Conservation (phyloP, 1,140 invertebrate genomes). For the Cepaea nemoralis region DNA sequence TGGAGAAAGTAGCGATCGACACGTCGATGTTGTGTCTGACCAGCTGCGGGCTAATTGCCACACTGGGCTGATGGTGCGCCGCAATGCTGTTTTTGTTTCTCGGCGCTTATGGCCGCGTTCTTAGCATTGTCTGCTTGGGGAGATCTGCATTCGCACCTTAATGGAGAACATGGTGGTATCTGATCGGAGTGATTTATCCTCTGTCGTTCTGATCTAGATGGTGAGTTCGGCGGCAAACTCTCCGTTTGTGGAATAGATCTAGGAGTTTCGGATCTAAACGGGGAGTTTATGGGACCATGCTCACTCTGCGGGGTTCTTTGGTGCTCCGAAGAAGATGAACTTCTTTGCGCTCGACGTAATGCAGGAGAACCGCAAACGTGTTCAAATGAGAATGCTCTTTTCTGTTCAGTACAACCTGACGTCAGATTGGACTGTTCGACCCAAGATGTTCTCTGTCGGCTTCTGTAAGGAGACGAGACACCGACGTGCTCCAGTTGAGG, state of each 20-base stretch:
- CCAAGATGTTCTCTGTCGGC: conserved; percentile 40
- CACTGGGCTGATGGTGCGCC: background rate
- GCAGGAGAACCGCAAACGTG: conserved; percentile 26
- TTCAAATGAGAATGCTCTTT: conserved; percentile 32
- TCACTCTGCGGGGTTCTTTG: conserved; percentile 27
- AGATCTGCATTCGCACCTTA: conserved; percentile 2
- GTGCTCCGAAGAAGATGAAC: conserved; percentile 1
- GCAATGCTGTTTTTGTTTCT: background rate
- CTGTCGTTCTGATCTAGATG: conserved; percentile 4
- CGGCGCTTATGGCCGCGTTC: conserved; percentile 21
- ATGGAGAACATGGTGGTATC: background rate
- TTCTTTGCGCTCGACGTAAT: conserved; percentile 23
- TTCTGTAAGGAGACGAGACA: conserved; percentile 14
- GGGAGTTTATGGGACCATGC: conserved; percentile 3
- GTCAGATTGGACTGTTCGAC: conserved; percentile 32
- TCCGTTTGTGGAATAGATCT: conserved; percentile 26
- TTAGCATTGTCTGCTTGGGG: conserved; percentile 25
- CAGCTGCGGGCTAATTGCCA: background rate
- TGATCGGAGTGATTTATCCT: background rate
- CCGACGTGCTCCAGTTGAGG: conserved; percentile 22
- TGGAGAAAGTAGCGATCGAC: conserved; percentile 14
- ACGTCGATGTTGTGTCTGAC: conserved; percentile 19
- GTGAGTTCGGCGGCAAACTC: conserved; percentile 13
- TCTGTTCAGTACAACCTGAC: conserved; percentile 9
- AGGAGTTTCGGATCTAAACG: conserved; percentile 6